Evolutionary conservation across 2,888 invertebrate species (phyloP).

Genomic region (Trissonchulus latispiculum): DNA sequence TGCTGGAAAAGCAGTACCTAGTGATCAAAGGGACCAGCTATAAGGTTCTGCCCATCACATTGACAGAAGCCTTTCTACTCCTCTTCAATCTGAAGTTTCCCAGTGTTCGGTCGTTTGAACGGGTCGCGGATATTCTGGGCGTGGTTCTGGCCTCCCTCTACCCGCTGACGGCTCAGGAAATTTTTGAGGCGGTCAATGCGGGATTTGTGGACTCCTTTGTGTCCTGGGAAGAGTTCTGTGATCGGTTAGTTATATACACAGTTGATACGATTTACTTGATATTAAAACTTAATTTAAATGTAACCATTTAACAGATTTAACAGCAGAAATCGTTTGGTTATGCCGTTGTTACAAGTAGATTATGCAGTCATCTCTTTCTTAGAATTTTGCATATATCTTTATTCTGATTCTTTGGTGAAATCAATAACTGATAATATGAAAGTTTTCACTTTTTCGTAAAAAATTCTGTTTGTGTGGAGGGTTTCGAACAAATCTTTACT

Average conservation of each 20-base stretch:
- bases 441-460: too few relatives aligned
- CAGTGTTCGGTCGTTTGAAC: constrained; percentile 73
- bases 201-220: constrained; percentile 65
- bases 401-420: too few relatives aligned
- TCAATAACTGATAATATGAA: too few relatives aligned
- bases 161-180: constrained; percentile 67
- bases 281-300: too few relatives aligned
- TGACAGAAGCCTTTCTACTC: constrained; percentile 62
- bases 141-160: constrained; percentile 81
- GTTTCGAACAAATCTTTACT: too few relatives aligned
- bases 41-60: constrained; percentile 41
- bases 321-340: too few relatives aligned
- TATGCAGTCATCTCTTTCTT: too few relatives aligned
- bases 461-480: too few relatives aligned
- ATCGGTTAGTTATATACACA: constrained; percentile 23
- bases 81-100: constrained; percentile 84
- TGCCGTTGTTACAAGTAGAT: too few relatives aligned
- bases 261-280: too few relatives aligned
- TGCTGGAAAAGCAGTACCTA: constrained; percentile 78
- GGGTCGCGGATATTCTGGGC: constrained; percentile 70
- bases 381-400: too few relatives aligned
- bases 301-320: too few relatives aligned
- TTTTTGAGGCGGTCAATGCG: constrained; percentile 84
- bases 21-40: constrained; percentile 38
- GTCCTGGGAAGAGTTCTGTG: constrained; percentile 71